Evolutionary conservation across 2,113 vertebrate species (phyloP).

Genomic region (Chloropsis hardwickii): DNA sequence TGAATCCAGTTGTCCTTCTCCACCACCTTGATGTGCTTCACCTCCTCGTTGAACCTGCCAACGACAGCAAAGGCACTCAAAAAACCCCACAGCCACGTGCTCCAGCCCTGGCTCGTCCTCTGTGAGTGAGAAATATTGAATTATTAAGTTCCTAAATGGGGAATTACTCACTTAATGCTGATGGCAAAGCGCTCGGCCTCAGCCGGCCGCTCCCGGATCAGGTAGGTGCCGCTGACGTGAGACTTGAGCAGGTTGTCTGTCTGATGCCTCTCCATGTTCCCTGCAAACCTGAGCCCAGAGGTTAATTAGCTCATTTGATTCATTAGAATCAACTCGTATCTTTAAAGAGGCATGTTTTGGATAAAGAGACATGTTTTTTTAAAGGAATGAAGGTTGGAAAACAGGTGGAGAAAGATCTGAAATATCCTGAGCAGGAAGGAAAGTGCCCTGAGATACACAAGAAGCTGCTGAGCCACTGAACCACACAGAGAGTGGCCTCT

Average conservation of each 20-base stretch:
- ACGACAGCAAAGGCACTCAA: neutral
- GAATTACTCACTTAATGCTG: slow-evolving; percentile 89
- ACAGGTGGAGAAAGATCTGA: neutral
- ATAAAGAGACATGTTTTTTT: neutral
- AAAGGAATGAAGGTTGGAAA: neutral
- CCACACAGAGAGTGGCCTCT: neutral
- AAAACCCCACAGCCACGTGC: accelerated
- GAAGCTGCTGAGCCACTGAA: neutral
- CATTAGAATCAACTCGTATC: accelerated
- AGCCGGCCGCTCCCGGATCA: slow-evolving; percentile 91
- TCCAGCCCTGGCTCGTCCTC: accelerated
- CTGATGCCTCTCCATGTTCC: slow-evolving; percentile 95
- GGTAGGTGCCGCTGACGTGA: slow-evolving; percentile 92
- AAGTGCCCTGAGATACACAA: neutral
- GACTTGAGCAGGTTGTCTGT: slow-evolving; percentile 93
- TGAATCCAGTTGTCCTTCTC: slow-evolving; percentile 98
- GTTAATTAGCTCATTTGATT: neutral
- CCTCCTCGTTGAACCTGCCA: slow-evolving; percentile 93
- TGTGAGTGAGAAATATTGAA: accelerated
- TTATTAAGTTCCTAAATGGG: neutral
- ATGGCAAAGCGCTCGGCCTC: slow-evolving; percentile 97
- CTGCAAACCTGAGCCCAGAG: slow-evolving; percentile 84
- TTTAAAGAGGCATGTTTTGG: neutral
- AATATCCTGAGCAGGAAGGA: neutral
- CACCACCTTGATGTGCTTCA: slow-evolving; percentile 98